A percentile compares a stretch with the other conserved stretches of the same genome.
phyloP scores from a whole-genome alignment of 2,888 invertebrate genomes.

The Malthinus flaveolus region DNA sequence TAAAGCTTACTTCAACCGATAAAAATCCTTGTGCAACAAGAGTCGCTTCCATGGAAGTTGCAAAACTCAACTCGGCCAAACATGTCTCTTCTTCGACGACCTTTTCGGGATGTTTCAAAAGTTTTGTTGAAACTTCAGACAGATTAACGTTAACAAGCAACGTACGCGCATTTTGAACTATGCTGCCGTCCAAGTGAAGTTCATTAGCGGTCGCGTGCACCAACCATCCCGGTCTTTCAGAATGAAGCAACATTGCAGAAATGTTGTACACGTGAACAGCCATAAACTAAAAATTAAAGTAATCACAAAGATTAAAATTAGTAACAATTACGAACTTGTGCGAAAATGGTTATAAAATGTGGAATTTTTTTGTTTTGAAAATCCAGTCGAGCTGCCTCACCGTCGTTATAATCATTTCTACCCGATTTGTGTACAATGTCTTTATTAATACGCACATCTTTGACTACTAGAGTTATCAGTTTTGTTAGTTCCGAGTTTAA shows the following conservation, averaged over 20 bases:
- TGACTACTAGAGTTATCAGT: slow-evolving; percentile 78
- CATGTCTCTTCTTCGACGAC: slow-evolving; percentile 61
- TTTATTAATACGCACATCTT: slow-evolving; percentile 79
- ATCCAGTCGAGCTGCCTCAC: slow-evolving; percentile 59
- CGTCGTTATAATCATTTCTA: slow-evolving; percentile 45
- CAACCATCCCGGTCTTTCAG: slow-evolving; percentile 69
- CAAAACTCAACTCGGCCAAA: slow-evolving; percentile 73
- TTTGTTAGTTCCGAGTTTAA: slow-evolving; percentile 88
- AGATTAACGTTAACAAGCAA: slow-evolving; percentile 75
- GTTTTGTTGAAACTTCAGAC: slow-evolving; percentile 65
- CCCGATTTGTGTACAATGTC: slow-evolving; percentile 57
- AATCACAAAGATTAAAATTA: neutral
- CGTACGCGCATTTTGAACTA: slow-evolving; percentile 69
- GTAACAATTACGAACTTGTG: slow-evolving; percentile 64
- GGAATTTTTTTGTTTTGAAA: slow-evolving; percentile 78
- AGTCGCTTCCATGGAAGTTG: slow-evolving; percentile 74
- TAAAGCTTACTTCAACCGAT: slow-evolving; percentile 72
- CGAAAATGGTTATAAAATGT: slow-evolving; percentile 78
- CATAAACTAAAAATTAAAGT: slow-evolving; percentile 68
- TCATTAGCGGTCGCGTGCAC: slow-evolving; percentile 73
- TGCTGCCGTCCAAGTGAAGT: slow-evolving; percentile 69
- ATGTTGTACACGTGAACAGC: slow-evolving; percentile 80
- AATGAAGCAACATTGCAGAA: slow-evolving; percentile 64
- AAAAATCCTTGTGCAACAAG: slow-evolving; percentile 81
- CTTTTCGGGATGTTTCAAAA: slow-evolving; percentile 59